Conservation (phyloP, 2,888 invertebrate species). For the Eudemis profundana region DNA sequence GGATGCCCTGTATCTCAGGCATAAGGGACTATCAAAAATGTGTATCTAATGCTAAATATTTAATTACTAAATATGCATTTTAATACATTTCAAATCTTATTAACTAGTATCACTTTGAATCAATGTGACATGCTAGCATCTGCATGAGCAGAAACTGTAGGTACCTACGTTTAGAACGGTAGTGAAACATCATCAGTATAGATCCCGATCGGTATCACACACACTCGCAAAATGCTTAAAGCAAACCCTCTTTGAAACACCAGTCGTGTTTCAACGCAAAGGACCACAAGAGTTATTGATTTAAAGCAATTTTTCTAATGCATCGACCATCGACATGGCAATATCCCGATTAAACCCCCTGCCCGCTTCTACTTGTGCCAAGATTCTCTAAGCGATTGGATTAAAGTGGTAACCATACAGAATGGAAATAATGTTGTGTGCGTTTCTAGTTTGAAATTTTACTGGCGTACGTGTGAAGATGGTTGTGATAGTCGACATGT, state of each 20-base stretch:
- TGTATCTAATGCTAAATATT: too few species aligned
- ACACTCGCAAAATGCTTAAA: slow-evolving; percentile 7
- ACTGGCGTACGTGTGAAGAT: not conserved
- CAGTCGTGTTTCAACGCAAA: slow-evolving; percentile 33
- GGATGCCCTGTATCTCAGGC: too few species aligned
- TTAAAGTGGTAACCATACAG: slow-evolving; percentile 39
- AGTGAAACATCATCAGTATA: not conserved
- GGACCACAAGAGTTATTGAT: slow-evolving; percentile 55
- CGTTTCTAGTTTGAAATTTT: slow-evolving; percentile 8
- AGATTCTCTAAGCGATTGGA: slow-evolving; percentile 47
- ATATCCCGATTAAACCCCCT: slow-evolving; percentile 64
- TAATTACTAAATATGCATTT: too few species aligned
- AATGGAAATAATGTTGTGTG: slow-evolving; percentile 37
- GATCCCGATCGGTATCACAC: not conserved
- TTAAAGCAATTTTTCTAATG: slow-evolving; percentile 66
- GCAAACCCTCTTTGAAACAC: slow-evolving; percentile 12
- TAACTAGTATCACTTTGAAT: too few species aligned
- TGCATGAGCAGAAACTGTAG: too few species aligned
- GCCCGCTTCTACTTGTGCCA: slow-evolving; percentile 53
- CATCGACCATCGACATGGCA: slow-evolving; percentile 59
- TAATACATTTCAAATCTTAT: too few species aligned
- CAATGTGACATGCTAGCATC: too few species aligned
- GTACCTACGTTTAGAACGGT: too few species aligned
- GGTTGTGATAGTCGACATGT: not conserved
- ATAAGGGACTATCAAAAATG: too few species aligned